Evolutionary conservation across 2,797 vertebrate species (phyloP), one percentile per base, ranked within the genome.

Genomic region (Cheirogaleus major): DNA sequence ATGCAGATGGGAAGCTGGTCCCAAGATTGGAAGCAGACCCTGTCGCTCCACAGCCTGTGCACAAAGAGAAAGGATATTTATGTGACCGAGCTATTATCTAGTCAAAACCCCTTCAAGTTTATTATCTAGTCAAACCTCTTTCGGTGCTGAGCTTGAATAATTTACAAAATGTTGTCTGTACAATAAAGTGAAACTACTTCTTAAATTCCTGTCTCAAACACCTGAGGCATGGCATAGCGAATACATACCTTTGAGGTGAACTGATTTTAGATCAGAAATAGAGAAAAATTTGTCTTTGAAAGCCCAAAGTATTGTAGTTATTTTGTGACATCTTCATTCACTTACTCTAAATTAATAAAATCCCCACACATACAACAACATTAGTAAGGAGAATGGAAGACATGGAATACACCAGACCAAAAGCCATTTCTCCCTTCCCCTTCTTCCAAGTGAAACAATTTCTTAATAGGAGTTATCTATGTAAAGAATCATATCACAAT

Each of bases 191-290:
- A 92, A 87, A 9, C 27, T 25, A 22, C 0, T 22, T 69, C 27
- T 45, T 50, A 23, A 79, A 41, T 80, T 80, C 57, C 57, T 83
- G 50, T 63, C 59, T 88, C 30, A 63, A 14, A 90, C 27, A 81
- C 17, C 30, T 48, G 61, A 23, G 1, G 6, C n/a, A 5, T 50
- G 14, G 17, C 30, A 25, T 38, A 67, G 9, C 52, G 65, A 86
- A 57, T 25, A 45, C 27, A 43, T 14, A 18, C 1, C 8, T 67
- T n/a, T 65, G n/a, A 9, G 32, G 23, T 52, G 55, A 82, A 13
- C 43, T 80, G 30, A 76, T 61, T 96, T 87, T 85, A 84, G 30
- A 84, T 79, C 12, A 70, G 30, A 92, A 83, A 95, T 50, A n/a
- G 59, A 86, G 70, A 63, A 43, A 35, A 67, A 10, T 27, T 27